Evolutionary conservation across 2,797 vertebrate species (phyloP).

Genomic region (Rachycentron canadum): DNA sequence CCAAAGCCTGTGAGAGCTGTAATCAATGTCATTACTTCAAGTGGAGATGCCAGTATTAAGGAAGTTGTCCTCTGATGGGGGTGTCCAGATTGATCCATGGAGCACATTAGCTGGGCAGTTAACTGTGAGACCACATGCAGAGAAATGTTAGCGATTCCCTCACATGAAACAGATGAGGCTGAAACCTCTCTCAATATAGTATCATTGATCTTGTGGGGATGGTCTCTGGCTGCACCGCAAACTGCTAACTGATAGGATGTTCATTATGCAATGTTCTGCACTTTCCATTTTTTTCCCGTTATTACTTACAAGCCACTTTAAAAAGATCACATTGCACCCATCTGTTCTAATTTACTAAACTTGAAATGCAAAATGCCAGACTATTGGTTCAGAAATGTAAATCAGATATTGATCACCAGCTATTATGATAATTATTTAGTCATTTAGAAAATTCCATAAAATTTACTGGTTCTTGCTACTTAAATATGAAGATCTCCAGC

Average conservation of each 20-base stretch:
- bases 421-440: neutral
- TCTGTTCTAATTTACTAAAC: neutral
- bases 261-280: conserved; percentile 7
- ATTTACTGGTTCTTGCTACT: neutral
- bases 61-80: conserved; percentile 38
- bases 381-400: neutral
- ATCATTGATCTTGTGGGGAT: conserved; percentile 27
- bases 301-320: conserved; percentile 1
- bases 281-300: conserved; percentile 2
- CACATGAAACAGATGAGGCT: conserved; percentile 16
- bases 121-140: conserved; percentile 27
- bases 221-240: conserved; percentile 21
- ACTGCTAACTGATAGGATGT: conserved; percentile 25
- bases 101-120: conserved; percentile 52
- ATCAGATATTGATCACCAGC: neutral
- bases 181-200: conserved; percentile 5
- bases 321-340: neutral
- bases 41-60: conserved; percentile 34
- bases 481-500: neutral
- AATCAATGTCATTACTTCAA: conserved; percentile 32
- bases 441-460: neutral
- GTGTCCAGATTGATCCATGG: conserved; percentile 53
- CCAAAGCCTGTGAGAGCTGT: conserved; percentile 10
- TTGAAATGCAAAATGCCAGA: neutral
- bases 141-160: conserved; percentile 28